Conservation (phyloP, 2,888 invertebrate genomes). For the Teleogryllus oceanicus region DNA sequence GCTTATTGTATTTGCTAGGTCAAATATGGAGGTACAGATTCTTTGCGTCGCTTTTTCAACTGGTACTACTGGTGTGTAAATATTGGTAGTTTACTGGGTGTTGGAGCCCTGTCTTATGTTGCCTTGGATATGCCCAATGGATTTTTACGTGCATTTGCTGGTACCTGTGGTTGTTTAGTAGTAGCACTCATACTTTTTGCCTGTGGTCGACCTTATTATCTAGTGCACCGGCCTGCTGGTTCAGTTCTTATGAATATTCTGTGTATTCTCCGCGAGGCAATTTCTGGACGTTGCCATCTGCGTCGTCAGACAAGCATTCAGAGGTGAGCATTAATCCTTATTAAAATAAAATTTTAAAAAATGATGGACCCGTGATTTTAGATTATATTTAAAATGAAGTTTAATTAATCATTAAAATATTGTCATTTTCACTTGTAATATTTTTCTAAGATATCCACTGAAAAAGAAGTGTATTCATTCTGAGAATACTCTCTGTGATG, state of each 20-base stretch:
- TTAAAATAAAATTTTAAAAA: neutral
- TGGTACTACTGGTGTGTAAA: conserved; percentile 53
- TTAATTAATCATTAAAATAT: too few species aligned
- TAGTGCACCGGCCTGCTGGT: conserved; percentile 45
- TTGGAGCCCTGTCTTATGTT: conserved; percentile 47
- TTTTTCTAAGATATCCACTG: too few species aligned
- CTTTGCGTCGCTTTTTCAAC: conserved; percentile 48
- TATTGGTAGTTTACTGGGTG: conserved; percentile 48
- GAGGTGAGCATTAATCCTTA: conserved; percentile 31
- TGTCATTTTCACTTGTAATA: too few species aligned
- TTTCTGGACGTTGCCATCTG: conserved; percentile 38
- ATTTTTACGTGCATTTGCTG: conserved; percentile 48
- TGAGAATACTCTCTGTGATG: too few species aligned
- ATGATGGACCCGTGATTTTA: too few species aligned
- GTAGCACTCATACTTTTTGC: conserved; percentile 46
- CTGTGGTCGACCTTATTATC: conserved; percentile 44
- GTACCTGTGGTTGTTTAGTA: conserved; percentile 44
- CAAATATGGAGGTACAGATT: conserved; percentile 41
- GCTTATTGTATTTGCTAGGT: conserved; percentile 33
- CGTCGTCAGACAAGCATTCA: conserved; percentile 36
- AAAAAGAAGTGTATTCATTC: too few species aligned
- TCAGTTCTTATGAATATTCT: conserved; percentile 47
- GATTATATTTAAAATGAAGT: too few species aligned
- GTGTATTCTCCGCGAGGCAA: conserved; percentile 45
- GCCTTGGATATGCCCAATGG: conserved; percentile 45